Percentiles rank a stretch among this genome's conserved stretches.
Evolutionary conservation across 2,113 vertebrate species (phyloP).

Genomic region (Microcebus jonahi): DNA sequence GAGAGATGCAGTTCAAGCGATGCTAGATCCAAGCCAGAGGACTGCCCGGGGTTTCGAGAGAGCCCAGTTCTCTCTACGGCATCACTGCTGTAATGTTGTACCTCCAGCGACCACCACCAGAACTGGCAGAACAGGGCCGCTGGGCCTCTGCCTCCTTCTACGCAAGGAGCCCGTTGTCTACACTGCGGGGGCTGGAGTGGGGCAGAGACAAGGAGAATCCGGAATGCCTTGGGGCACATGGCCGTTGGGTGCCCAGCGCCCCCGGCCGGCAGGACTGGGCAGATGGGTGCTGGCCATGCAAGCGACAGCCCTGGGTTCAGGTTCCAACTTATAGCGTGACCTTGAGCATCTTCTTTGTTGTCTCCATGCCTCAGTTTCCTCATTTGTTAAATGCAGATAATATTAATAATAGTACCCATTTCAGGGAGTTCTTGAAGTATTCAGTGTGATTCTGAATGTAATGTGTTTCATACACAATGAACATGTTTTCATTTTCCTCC

Average conservation of each 20-base stretch:
- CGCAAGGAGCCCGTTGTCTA: accelerated
- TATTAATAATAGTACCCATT: background rate
- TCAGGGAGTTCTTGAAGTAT: background rate
- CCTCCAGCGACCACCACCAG: background rate
- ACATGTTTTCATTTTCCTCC: too few relatives aligned
- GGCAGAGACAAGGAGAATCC: background rate
- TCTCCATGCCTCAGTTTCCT: background rate
- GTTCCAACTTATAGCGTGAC: background rate
- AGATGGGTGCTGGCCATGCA: accelerated
- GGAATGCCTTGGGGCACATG: background rate
- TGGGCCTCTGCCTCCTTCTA: background rate
- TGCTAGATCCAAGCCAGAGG: background rate
- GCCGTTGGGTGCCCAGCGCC: background rate
- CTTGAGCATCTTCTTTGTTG: background rate
- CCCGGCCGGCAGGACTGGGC: background rate
- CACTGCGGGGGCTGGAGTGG: background rate
- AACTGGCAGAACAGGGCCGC: accelerated
- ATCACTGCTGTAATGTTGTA: too few relatives aligned
- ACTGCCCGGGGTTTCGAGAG: background rate
- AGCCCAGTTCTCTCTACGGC: background rate
- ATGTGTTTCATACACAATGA: background rate
- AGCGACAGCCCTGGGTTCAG: background rate
- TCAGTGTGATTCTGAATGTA: too few relatives aligned
- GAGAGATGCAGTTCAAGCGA: background rate
- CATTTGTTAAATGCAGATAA: background rate